These are phyloP conservation scores for Zaprionus africanus DNA, from an alignment of 1,140 invertebrate genomes.

Conservation along the genomic window DNA sequence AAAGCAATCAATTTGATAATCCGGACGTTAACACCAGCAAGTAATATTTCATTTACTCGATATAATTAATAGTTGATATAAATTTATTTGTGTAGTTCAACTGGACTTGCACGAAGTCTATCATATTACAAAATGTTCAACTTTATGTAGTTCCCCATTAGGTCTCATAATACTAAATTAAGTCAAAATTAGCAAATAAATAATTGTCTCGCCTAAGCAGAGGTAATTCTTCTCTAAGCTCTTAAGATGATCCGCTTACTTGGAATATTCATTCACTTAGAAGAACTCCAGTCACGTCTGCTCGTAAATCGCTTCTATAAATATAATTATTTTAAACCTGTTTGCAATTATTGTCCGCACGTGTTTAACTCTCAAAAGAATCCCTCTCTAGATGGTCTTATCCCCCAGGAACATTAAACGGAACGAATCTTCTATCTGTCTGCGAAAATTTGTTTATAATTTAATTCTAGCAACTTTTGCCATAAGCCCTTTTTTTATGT, in stretches of 20 bases:
- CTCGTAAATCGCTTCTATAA: background rate
- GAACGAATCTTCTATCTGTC: background rate
- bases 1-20: background rate
- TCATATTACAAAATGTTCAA: background rate
- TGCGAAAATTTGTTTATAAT: background rate
- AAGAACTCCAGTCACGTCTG: background rate
- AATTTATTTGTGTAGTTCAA: background rate
- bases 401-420: slow-evolving; percentile 1
- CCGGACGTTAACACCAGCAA: background rate
- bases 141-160: too few species aligned
- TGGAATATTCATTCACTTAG: background rate
- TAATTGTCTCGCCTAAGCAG: background rate
- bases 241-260: background rate
- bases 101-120: background rate
- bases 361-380: background rate
- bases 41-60: background rate
- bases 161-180: too few species aligned
- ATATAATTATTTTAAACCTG: background rate
- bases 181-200: too few species aligned
- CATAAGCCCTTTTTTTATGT: background rate
- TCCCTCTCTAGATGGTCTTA: background rate
- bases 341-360: background rate
- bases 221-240: background rate
- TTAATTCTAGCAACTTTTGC: background rate
- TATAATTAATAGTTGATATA: background rate